Conservation (phyloP, 2,888 invertebrate genomes). For the Anoncus sp. region DNA sequence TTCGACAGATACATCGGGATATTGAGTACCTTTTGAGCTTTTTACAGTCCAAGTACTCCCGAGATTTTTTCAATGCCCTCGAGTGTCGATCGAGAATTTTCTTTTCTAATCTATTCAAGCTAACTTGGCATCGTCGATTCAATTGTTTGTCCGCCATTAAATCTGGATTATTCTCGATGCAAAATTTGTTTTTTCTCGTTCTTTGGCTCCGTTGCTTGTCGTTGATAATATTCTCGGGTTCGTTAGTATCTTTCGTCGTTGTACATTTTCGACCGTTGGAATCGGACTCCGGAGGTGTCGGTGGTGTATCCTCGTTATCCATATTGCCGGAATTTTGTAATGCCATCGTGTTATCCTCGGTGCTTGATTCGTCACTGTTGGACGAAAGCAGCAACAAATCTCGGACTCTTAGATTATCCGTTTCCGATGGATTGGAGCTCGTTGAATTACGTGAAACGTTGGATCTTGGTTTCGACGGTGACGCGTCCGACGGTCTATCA, state of each 20-base stretch:
- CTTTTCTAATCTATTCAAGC: conserved; percentile 69
- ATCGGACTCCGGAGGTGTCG: conserved; percentile 49
- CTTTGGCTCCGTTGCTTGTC: conserved; percentile 7
- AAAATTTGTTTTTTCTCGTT: conserved; percentile 62
- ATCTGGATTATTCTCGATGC: conserved; percentile 65
- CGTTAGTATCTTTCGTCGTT: background rate
- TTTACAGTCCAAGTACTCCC: conserved; percentile 74
- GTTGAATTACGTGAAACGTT: background rate
- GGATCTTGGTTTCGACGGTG: conserved; percentile 9
- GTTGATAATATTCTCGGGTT: conserved; percentile 4
- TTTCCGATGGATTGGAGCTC: conserved; percentile 29
- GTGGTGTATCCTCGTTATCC: conserved; percentile 30
- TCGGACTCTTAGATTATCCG: conserved; percentile 24
- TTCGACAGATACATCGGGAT: conserved; percentile 36
- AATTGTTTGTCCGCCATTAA: conserved; percentile 73
- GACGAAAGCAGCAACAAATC: conserved; percentile 46
- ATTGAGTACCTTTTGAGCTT: conserved; percentile 78
- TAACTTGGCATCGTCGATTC: conserved; percentile 68
- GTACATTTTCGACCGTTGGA: conserved; percentile 39
- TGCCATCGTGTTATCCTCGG: background rate
- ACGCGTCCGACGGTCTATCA: background rate
- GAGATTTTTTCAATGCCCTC: conserved; percentile 75
- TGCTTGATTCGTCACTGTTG: conserved; percentile 54
- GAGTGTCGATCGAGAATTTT: conserved; percentile 70
- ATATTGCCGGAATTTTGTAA: background rate